Evolutionary conservation across 2,797 vertebrate species (phyloP).

Genomic region (Tenualosa ilisha): DNA sequence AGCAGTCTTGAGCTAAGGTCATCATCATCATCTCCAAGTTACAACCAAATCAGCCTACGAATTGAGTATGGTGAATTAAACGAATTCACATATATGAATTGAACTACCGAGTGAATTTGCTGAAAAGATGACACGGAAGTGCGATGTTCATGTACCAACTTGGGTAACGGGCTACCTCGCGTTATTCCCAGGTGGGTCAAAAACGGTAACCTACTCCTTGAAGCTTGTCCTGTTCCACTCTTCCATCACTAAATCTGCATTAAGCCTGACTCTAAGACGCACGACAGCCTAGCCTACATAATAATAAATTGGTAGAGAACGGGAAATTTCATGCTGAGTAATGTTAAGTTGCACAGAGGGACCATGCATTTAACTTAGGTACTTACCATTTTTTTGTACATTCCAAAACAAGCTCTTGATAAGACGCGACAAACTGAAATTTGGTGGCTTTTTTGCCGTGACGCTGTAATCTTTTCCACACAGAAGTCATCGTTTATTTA

Average conservation of each 20-base stretch:
- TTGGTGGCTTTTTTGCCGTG: conserved; percentile 90
- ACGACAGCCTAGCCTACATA: neutral
- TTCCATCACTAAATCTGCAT: neutral
- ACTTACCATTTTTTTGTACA: conserved; percentile 92
- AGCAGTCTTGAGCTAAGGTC: too few relatives aligned
- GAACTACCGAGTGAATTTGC: neutral
- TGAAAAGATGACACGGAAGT: conserved; percentile 10
- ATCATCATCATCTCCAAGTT: too few relatives aligned
- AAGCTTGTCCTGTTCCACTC: neutral
- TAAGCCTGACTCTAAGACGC: neutral
- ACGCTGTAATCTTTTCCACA: conserved; percentile 90
- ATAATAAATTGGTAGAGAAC: neutral
- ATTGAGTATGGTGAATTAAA: too few relatives aligned
- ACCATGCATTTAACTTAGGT: neutral
- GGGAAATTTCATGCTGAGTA: neutral
- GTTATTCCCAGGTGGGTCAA: neutral
- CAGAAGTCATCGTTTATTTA: conserved; percentile 81
- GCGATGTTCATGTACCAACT: neutral
- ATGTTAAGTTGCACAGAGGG: neutral
- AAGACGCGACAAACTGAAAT: conserved; percentile 89
- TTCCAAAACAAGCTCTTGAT: conserved; percentile 87
- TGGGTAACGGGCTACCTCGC: neutral
- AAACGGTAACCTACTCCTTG: neutral
- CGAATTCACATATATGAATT: neutral
- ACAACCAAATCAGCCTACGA: too few relatives aligned